Evolutionary conservation across 2,797 vertebrate genomes (phyloP).

Genomic region (Peromyscus eremicus): DNA sequence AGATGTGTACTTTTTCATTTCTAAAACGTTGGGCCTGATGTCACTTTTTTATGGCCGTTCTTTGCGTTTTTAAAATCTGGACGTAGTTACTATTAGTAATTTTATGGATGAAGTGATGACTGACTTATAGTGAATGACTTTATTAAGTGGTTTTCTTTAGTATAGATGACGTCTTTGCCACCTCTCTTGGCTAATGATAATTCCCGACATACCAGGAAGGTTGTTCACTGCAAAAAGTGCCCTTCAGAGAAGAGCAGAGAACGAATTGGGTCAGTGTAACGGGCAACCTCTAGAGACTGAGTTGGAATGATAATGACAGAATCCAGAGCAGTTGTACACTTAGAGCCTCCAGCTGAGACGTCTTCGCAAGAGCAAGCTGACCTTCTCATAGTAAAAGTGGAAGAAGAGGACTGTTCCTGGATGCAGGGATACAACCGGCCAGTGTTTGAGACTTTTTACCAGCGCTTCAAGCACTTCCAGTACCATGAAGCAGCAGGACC

Average conservation of each 20-base stretch:
- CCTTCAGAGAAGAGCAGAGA: conserved; percentile 59
- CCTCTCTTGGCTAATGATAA: conserved; percentile 67
- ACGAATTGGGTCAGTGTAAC: conserved; percentile 3
- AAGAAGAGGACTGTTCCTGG: conserved; percentile 83
- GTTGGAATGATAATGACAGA: conserved; percentile 82
- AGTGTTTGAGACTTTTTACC: conserved; percentile 77
- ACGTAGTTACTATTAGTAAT: background rate
- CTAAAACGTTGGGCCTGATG: background rate
- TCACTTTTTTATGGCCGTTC: background rate
- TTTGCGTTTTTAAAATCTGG: conserved; percentile 24
- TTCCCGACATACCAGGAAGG: conserved; percentile 65
- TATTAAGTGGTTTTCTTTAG: conserved; percentile 32
- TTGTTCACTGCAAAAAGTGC: conserved; percentile 38
- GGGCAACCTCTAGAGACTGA: background rate
- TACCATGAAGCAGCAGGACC: conserved; percentile 83
- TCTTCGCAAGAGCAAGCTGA: conserved; percentile 77
- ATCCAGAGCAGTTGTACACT: conserved; percentile 69
- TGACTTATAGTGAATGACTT: conserved; percentile 29
- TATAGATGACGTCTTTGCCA: conserved; percentile 53
- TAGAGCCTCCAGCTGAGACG: conserved; percentile 71
- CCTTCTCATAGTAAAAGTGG: conserved; percentile 83
- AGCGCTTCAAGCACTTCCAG: conserved; percentile 83
- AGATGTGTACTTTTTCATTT: conserved; percentile 39
- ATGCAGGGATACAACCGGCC: conserved; percentile 75
- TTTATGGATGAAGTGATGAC: background rate